phyloP scores from a whole-genome alignment of 2,888 invertebrate genomes.

The Plemyria rubiginata region DNA sequence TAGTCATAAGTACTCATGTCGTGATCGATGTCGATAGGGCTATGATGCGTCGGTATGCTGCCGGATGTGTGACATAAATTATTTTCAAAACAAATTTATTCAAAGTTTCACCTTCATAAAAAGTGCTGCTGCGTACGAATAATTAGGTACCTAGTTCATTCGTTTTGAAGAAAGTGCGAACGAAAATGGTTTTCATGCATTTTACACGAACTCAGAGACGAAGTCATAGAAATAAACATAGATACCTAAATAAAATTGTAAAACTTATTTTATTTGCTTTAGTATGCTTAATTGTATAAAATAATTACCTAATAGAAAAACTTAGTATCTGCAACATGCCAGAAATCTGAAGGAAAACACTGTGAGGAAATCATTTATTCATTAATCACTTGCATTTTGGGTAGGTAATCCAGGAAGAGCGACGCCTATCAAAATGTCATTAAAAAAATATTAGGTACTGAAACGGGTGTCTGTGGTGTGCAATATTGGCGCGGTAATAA shows the following conservation, averaged over 20 bases:
- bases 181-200: constrained; percentile 71
- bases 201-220: constrained; percentile 68
- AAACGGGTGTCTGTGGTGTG: no score
- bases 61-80: constrained; percentile 46
- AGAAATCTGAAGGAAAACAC: no score
- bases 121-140: constrained; percentile 43
- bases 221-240: constrained; percentile 57
- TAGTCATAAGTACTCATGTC: constrained; percentile 39
- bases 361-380: no score
- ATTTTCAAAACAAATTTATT: constrained; percentile 12
- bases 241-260: constrained; percentile 44
- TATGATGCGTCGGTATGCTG: constrained; percentile 47
- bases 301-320: no score
- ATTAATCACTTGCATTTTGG: no score
- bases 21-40: constrained; percentile 65
- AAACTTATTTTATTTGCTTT: constrained; percentile 6
- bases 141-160: constrained; percentile 50
- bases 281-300: no score
- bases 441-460: no score
- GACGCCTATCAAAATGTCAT: no score
- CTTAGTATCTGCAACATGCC: no score
- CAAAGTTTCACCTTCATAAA: background rate
- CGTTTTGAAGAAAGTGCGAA: constrained; percentile 57
- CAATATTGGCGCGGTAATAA: no score
- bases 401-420: no score